Base-by-base conservation (phyloP, 1,140 invertebrate species). In the Araneus ventricosus region DNA sequence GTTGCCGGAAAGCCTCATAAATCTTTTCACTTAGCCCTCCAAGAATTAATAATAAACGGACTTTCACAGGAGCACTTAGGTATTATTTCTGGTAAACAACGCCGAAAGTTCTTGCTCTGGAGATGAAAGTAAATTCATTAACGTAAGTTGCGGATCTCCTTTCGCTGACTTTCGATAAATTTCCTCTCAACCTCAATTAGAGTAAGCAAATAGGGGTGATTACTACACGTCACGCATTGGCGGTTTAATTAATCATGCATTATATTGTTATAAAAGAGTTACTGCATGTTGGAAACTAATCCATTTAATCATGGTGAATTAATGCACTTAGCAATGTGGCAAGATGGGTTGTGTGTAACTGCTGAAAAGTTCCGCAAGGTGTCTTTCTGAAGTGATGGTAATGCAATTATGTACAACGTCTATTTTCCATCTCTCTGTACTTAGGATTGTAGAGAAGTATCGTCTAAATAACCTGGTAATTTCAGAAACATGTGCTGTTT, bases 41-140 rank as follows among this genome's bases (percentile, higher is more conserved):
- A 75, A 22, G 70, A 75, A 75, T 75, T 75, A 75, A 75, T 75
- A 75, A 75, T 75, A 75, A 75, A 20, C 34, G 70, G 30, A 37
- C 70, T 75, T 75, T 75, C 70, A 75, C 34, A 75, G 34, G 27
- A 75, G 30, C 30, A 20, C 70, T 75, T 37, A 22, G 27, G 30
- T 75, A 75, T 75, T 75, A 75, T 75, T 75, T 75, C 30, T 37
- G 70, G 70, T 75, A 75, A 75, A 75, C 70, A 75, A 75, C 30
- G 34, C 34, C 70, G 6, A 75, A 75, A 75, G 70, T 75, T 75
- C 30, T 30, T 34, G 70, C 22, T 75, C 70, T 75, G 70, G 14
- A 75, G 70, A 75, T 75, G 70, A 75, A 75, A 75, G 70, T 75
- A 75, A 75, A 75, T 75, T 75, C 70, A 75, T 75, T 75, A 75